A percentile compares a stretch with the other conserved stretches of the same genome.
These are phyloP conservation scores for Maniola jurtina DNA, from an alignment of 1,140 invertebrate genomes.

Conservation along the genomic window DNA sequence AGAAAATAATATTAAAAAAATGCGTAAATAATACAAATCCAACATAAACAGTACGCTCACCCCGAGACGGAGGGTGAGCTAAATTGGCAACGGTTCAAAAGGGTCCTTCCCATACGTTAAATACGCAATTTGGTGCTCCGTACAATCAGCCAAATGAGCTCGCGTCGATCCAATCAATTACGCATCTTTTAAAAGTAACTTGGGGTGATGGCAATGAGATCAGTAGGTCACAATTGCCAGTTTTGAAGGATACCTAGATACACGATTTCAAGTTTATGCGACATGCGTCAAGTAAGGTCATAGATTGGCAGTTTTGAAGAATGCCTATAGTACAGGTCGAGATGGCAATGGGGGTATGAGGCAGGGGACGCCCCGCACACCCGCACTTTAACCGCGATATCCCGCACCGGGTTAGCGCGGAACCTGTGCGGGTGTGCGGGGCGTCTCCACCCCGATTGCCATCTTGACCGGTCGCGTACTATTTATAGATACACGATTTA, in stretches of 20 bases:
- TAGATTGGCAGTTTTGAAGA: no score
- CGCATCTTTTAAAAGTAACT: constrained; percentile 56
- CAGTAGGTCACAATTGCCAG: constrained; percentile 48
- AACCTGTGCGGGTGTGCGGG: no score
- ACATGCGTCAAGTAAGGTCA: constrained; percentile 38
- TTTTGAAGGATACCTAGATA: neutral
- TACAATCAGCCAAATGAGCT: constrained; percentile 76
- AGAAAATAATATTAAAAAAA: constrained; percentile 21
- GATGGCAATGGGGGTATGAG: no score
- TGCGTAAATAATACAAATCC: constrained; percentile 50
- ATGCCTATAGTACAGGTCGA: no score
- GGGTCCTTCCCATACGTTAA: constrained; percentile 72
- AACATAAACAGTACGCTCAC: constrained; percentile 56
- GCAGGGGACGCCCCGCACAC: no score
- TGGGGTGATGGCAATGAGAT: constrained; percentile 43
- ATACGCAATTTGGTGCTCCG: constrained; percentile 69
- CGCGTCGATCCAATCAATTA: constrained; percentile 72
- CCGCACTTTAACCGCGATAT: no score
- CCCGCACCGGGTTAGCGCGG: no score
- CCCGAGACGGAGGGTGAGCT: constrained; percentile 48
- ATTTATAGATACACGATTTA: no score
- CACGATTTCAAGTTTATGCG: no score
- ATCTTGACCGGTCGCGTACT: no score
- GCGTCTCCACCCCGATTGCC: no score
- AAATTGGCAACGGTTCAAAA: constrained; percentile 73